Evolutionary conservation across 2,113 vertebrate genomes (phyloP).

Genomic region (Tonatia bakeri): DNA sequence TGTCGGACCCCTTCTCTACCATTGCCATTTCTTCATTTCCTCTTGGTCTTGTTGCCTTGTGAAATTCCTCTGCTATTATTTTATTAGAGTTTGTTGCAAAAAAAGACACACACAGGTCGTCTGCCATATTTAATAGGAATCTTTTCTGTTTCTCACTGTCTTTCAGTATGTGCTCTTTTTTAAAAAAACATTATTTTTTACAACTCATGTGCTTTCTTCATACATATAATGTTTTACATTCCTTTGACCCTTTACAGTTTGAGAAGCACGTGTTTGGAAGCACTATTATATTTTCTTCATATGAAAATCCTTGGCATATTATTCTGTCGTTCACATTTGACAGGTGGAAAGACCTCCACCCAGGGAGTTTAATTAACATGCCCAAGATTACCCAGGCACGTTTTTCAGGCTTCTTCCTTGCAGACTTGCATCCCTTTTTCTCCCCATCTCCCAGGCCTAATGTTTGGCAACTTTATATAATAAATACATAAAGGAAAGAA

Average conservation of each 20-base stretch:
- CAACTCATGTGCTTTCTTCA: neutral
- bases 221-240: neutral
- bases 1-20: neutral
- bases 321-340: neutral
- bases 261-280: neutral
- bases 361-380: slow-evolving; percentile 14
- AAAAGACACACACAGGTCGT: neutral
- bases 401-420: neutral
- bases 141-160: neutral
- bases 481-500: neutral
- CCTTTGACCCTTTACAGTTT: neutral
- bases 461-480: neutral
- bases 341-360: neutral
- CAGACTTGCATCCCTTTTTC: neutral
- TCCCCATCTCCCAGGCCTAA: neutral
- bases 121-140: neutral
- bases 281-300: neutral
- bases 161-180: neutral
- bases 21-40: neutral
- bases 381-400: neutral
- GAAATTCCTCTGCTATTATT: neutral
- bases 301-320: neutral
- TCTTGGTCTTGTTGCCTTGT: neutral
- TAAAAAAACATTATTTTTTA: neutral
- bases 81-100: neutral